Evolutionary conservation across 2,113 vertebrate genomes (phyloP), one percentile per base, ranked within the genome.

Genomic region (Poeciliopsis turrubarensis): DNA sequence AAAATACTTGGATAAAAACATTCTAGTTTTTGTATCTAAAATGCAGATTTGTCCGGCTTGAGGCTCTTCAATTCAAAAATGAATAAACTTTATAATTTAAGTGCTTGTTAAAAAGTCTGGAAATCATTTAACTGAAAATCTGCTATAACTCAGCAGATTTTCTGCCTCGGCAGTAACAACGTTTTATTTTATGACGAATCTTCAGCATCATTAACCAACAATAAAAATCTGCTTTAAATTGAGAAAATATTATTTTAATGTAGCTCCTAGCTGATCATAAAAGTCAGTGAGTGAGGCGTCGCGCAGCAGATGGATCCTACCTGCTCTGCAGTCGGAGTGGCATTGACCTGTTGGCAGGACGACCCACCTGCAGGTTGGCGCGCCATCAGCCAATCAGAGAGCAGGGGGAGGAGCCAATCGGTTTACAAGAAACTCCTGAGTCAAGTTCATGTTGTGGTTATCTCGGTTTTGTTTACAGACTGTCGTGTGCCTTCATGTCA

Each of bases 331-430:
- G 74, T 41, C n/a, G 19, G 70, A 67, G 41, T 79, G 67, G 1
- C 2, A 0, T 65, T 0, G 7, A 74, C 37, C 37, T 44, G 32
- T 2, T 60, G 9, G 64, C 26, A n/a, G 19, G 12, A 39, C 31
- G 27, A 66, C 65, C 1, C 27, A 12, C 4, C 29, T 0, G 0
- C 27, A 54, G 68, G 44, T 32, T 27, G 37, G n/a, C 1, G 14
- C 29, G 25, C 39, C 3, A 1, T 3, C 26, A 2, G 65, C 75
- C 77, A 87, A 84, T 81, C 11, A 13, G 62, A 76, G 41, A 31
- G 27, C 75, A 68, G 47, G 78, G 69, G 75, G 69, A 75, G 72
- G 32, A 3, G 51, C 68, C 70, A 73, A 66, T 80, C 1, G 69
- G 39, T 2, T 25, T 19, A 3, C 25, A 64, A 30, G 32, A 19